A percentile compares a stretch with the other conserved stretches of the same genome.
phyloP scores from a whole-genome alignment of 2,888 invertebrate species.

The Rutpela maculata region DNA sequence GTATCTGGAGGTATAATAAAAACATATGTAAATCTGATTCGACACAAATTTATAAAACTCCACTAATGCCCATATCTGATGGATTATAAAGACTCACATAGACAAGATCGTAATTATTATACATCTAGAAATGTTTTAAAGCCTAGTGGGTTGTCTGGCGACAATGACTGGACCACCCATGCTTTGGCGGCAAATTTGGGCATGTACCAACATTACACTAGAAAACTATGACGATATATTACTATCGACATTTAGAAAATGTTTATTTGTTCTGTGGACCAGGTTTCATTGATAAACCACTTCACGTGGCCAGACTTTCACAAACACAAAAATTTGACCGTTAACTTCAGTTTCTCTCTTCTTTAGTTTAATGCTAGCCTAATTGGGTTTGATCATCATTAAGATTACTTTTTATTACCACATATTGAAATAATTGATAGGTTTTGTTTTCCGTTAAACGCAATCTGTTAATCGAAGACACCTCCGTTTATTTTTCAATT shows the following conservation, averaged over 20 bases:
- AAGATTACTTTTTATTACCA: slow-evolving; percentile 24
- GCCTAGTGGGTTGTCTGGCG: slow-evolving; percentile 23
- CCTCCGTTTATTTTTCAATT: background rate
- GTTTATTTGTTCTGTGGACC: slow-evolving; percentile 18
- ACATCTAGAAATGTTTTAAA: slow-evolving; percentile 24
- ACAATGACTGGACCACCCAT: slow-evolving; percentile 35
- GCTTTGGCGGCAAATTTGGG: slow-evolving; percentile 35
- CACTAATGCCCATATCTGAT: slow-evolving; percentile 39
- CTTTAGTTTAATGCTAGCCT: slow-evolving; percentile 1
- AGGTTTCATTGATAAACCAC: slow-evolving; percentile 21
- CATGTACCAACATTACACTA: slow-evolving; percentile 22
- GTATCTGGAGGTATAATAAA: slow-evolving; percentile 47
- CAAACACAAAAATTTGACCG: slow-evolving; percentile 24
- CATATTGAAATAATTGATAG: slow-evolving; percentile 1
- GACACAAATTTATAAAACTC: slow-evolving; percentile 36
- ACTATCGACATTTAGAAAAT: slow-evolving; percentile 36
- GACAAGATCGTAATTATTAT: slow-evolving; percentile 33
- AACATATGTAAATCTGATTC: slow-evolving; percentile 51
- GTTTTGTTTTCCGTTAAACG: background rate
- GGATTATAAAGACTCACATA: slow-evolving; percentile 28
- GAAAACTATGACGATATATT: slow-evolving; percentile 27
- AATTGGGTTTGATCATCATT: slow-evolving; percentile 34
- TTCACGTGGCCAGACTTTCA: slow-evolving; percentile 22
- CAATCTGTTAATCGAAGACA: background rate
- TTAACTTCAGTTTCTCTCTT: slow-evolving; percentile 22